Conservation (phyloP, 2,888 invertebrate genomes). For the Morinoia aosen region DNA sequence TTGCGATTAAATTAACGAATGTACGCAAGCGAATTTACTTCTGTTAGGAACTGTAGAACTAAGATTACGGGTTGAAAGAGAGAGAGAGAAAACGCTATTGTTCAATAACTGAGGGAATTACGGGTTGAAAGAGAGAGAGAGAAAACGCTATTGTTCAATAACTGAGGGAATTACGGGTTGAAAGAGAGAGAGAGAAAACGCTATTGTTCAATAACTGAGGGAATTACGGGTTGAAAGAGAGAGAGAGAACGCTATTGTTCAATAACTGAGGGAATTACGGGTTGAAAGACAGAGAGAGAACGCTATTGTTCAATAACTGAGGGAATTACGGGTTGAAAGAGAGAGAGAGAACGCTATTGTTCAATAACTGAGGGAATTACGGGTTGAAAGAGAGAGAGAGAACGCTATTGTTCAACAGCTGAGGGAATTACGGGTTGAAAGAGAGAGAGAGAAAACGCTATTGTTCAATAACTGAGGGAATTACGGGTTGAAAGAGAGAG, state of each 20-base stretch:
- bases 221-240: not conserved
- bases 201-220: not conserved
- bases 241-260: not conserved
- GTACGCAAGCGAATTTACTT: not conserved
- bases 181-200: not conserved
- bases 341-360: not conserved
- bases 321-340: not conserved
- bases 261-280: not conserved
- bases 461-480: not conserved
- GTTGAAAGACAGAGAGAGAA: not conserved
- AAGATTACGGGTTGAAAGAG: not conserved
- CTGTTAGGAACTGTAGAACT: not conserved
- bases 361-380: not conserved
- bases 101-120: not conserved
- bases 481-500: not conserved
- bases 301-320: not conserved
- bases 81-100: not conserved
- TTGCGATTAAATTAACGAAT: not conserved
- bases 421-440: not conserved
- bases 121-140: not conserved
- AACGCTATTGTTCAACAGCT: not conserved
- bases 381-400: not conserved
- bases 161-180: not conserved
- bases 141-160: not conserved
- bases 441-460: not conserved